Conservation (phyloP, 2,113 vertebrate genomes). For the Baryphthengus martii region DNA sequence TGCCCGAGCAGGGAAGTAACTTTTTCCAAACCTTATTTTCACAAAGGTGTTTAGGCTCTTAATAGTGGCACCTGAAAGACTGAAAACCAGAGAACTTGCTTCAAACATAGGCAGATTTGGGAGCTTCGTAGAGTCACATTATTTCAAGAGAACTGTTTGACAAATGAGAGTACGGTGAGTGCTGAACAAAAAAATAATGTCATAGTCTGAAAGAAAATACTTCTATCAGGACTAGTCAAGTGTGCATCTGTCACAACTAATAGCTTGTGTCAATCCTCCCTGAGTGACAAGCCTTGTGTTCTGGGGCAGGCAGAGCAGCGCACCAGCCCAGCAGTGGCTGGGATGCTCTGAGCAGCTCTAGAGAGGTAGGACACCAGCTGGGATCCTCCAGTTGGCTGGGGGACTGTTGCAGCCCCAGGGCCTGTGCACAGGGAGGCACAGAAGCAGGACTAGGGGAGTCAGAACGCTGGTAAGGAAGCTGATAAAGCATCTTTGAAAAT, state of each 20-base stretch:
- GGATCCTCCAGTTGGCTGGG: constrained; percentile 28
- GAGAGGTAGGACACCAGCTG: not conserved
- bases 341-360: not conserved
- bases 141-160: not conserved
- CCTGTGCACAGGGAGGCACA: not conserved
- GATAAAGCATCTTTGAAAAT: constrained; percentile 3
- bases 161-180: not conserved
- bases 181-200: constrained; percentile 50
- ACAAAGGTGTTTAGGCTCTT: not conserved
- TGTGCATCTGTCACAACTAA: not conserved
- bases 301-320: not conserved
- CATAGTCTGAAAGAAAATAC: constrained; percentile 8
- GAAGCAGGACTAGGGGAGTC: not conserved
- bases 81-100: not conserved
- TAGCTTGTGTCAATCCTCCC: not conserved
- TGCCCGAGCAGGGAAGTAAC: not conserved
- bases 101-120: not conserved
- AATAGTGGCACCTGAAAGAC: not conserved
- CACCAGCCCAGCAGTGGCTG: not conserved
- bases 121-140: not conserved
- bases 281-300: constrained; percentile 5
- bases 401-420: not conserved
- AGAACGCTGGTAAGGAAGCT: not conserved
- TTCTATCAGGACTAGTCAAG: constrained; percentile 11
- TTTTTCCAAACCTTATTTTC: not conserved